These are phyloP conservation scores for Hirtodrosophila cameraria DNA, from an alignment of 2,888 invertebrate genomes.

Conservation along the genomic window DNA sequence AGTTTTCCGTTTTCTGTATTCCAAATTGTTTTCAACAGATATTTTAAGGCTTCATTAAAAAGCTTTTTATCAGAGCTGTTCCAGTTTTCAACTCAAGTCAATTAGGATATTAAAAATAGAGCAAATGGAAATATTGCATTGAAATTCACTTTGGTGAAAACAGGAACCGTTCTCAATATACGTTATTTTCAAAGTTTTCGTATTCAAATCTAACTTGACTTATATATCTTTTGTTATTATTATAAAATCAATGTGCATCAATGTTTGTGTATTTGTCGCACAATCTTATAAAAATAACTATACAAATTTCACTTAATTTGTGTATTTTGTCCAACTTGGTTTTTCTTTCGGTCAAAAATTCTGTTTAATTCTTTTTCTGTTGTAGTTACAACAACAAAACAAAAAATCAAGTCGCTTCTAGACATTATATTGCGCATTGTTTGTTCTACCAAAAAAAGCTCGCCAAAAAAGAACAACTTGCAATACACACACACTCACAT, in stretches of 20 bases:
- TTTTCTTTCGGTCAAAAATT: background rate
- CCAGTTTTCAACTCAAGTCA: too few species aligned
- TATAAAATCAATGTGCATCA: constrained; percentile 47
- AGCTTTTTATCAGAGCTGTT: too few species aligned
- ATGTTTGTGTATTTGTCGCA: constrained; percentile 56
- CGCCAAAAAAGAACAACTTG: constrained; percentile 20
- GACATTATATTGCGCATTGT: constrained; percentile 44
- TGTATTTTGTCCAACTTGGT: too few species aligned
- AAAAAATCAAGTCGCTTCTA: constrained; percentile 54
- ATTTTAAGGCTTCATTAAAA: background rate
- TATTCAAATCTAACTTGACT: constrained; percentile 25
- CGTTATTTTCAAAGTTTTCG: constrained; percentile 6
- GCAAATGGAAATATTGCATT: too few species aligned
- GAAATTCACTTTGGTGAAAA: too few species aligned
- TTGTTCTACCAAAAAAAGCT: constrained; percentile 3
- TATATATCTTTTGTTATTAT: constrained; percentile 12
- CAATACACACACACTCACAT: constrained; percentile 23
- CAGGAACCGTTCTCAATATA: too few species aligned
- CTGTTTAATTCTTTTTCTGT: constrained; percentile 12
- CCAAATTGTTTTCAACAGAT: background rate
- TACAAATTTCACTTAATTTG: constrained; percentile 29
- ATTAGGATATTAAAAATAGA: too few species aligned
- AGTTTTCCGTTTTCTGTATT: background rate
- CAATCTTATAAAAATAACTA: constrained; percentile 22
- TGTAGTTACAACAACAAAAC: constrained; percentile 33